Conservation (phyloP, 2,797 vertebrate genomes). For the Natrix natrix region DNA sequence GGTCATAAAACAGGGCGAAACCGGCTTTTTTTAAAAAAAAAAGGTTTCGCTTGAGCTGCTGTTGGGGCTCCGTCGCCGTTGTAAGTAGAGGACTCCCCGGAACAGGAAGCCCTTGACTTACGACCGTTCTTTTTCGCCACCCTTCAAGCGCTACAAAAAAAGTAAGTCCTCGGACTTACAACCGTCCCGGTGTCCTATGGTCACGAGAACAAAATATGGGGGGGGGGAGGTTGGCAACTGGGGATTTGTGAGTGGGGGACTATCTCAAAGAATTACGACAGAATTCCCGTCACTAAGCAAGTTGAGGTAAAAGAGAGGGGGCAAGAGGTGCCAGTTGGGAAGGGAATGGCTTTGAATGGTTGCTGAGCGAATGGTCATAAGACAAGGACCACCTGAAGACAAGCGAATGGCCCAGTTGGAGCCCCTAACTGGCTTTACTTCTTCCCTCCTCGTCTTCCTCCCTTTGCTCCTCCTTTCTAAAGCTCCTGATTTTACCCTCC, state of each 20-base stretch:
- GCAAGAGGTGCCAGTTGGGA: too few relatives aligned
- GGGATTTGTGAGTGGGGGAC: too few relatives aligned
- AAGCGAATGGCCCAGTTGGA: background rate
- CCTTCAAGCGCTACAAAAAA: too few relatives aligned
- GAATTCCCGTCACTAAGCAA: background rate
- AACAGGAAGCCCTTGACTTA: background rate
- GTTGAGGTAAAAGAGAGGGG: background rate
- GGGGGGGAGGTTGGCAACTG: too few relatives aligned
- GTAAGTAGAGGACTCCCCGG: background rate
- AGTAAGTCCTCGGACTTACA: too few relatives aligned
- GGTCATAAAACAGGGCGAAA: background rate
- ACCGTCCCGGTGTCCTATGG: background rate
- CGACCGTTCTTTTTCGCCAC: too few relatives aligned
- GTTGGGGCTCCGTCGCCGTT: background rate
- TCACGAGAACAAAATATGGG: too few relatives aligned
- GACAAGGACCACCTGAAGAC: too few relatives aligned
- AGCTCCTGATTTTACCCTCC: background rate
- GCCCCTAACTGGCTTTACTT: background rate
- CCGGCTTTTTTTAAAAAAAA: background rate
- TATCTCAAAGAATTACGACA: background rate
- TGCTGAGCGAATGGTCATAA: too few relatives aligned
- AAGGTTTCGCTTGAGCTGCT: background rate
- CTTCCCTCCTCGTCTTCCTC: too few relatives aligned
- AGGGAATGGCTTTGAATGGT: too few relatives aligned
- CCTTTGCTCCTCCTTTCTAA: background rate